Evolutionary conservation across 30 jellyfish, hydroid and myxozoan species (phyloP).

Genomic region (Phacellophora camtschatica): DNA sequence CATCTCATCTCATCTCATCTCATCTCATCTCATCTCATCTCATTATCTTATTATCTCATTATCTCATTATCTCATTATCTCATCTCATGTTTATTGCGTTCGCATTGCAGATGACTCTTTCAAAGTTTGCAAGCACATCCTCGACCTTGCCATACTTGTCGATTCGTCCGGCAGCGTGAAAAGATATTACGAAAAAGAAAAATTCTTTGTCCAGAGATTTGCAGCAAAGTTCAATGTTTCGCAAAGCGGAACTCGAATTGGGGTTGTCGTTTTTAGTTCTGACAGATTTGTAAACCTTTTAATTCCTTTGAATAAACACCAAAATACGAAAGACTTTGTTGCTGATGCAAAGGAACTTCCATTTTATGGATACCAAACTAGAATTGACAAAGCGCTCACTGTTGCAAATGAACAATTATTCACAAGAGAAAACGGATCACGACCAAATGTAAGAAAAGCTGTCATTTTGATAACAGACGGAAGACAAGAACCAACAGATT

Average conservation of each 20-base stretch:
- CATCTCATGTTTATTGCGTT: too few relatives aligned
- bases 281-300: not conserved
- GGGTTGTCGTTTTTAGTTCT: slow-evolving; percentile 59
- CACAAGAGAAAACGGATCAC: not conserved
- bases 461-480: slow-evolving; percentile 64
- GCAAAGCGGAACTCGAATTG: slow-evolving; percentile 38
- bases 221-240: slow-evolving; percentile 11
- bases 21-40: too few relatives aligned
- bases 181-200: not conserved
- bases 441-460: slow-evolving; percentile 33
- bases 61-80: too few relatives aligned
- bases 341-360: slow-evolving; percentile 37
- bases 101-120: slow-evolving; percentile 9
- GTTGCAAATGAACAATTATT: slow-evolving; percentile 30
- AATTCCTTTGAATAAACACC: not conserved
- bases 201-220: slow-evolving; percentile 25
- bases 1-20: too few relatives aligned
- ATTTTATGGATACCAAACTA: slow-evolving; percentile 43
- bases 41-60: too few relatives aligned
- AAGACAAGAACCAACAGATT: slow-evolving; percentile 36
- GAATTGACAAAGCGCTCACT: slow-evolving; percentile 61
- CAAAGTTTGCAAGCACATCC: slow-evolving; percentile 2
- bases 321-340: not conserved
- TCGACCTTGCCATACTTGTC: slow-evolving; percentile 42
- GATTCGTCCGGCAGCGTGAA: slow-evolving; percentile 48